phyloP scores from a whole-genome alignment of 2,113 vertebrate genomes.

The Lepus timidus region DNA sequence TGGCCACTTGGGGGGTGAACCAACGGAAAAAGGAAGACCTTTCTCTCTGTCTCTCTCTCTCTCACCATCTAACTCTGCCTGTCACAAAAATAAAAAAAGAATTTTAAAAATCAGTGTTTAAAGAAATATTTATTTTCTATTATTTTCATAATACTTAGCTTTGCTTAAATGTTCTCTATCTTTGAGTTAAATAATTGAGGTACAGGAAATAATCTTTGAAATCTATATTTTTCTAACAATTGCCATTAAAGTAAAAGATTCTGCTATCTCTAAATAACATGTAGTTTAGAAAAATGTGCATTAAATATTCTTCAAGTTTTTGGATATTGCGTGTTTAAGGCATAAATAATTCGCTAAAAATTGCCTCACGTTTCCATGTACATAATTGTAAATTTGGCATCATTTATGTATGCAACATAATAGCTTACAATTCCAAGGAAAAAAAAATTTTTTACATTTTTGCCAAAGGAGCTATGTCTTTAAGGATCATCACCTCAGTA shows the following conservation, averaged over 20 bases:
- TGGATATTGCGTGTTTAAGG: background rate
- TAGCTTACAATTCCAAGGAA: background rate
- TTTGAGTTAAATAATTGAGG: rapidly evolving
- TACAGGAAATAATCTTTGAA: background rate
- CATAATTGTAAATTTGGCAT: background rate
- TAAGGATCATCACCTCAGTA: background rate
- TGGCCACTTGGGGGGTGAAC: too few species aligned
- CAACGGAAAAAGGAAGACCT: too few species aligned
- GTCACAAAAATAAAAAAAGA: background rate
- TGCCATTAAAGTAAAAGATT: background rate
- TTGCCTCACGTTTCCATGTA: background rate
- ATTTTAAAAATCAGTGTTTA: background rate
- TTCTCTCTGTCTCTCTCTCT: too few species aligned
- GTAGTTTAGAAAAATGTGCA: background rate
- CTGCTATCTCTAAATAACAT: background rate
- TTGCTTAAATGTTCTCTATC: background rate
- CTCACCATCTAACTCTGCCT: too few species aligned
- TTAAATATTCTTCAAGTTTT: background rate
- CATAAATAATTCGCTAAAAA: background rate
- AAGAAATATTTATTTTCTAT: background rate
- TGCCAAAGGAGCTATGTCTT: background rate
- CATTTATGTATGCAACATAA: background rate
- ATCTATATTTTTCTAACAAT: background rate
- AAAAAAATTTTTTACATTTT: background rate
- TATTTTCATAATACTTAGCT: background rate